A percentile compares a stretch with the other conserved stretches of the same genome.
Evolutionary conservation across 2,797 vertebrate species (phyloP).

Genomic region (Cryptoprocta ferox): DNA sequence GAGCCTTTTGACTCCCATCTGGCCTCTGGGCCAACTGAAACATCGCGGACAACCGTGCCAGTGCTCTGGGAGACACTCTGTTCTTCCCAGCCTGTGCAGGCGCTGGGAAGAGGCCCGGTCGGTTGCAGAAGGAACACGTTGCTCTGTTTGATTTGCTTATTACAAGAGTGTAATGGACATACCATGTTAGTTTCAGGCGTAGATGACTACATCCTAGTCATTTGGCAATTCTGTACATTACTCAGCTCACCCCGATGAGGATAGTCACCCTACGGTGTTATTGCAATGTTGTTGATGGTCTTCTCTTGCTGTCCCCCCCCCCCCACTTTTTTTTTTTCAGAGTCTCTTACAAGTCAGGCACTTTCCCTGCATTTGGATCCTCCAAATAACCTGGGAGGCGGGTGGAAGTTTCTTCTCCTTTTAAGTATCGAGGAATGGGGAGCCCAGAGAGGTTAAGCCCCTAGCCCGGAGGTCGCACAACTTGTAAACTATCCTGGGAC

Average conservation of each 20-base stretch:
- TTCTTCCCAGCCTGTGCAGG: not conserved
- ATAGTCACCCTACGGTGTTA: not conserved
- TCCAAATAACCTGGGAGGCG: not conserved
- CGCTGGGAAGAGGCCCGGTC: not conserved
- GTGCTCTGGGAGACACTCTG: not conserved
- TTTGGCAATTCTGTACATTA: not conserved
- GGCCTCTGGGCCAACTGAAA: not conserved
- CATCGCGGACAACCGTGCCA: not conserved
- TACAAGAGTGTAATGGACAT: not conserved
- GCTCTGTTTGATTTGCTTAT: not conserved
- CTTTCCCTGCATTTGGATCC: not conserved
- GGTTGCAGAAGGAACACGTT: not conserved
- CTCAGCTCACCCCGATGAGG: not conserved
- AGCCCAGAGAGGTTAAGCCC: not conserved
- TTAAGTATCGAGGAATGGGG: not conserved
- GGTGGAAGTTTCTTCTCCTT: not conserved
- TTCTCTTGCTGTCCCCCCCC: not conserved
- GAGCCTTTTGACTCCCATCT: constrained; percentile 8
- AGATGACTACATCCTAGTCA: not conserved
- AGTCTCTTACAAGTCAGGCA: not conserved
- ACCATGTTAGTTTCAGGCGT: not conserved
- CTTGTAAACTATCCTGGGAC: not conserved
- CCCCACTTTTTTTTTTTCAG: not conserved
- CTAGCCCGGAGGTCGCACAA: not conserved
- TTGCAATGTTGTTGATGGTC: not conserved